Base-by-base conservation (phyloP, 1,140 invertebrate genomes). In the Zaprionus nigranus region DNA sequence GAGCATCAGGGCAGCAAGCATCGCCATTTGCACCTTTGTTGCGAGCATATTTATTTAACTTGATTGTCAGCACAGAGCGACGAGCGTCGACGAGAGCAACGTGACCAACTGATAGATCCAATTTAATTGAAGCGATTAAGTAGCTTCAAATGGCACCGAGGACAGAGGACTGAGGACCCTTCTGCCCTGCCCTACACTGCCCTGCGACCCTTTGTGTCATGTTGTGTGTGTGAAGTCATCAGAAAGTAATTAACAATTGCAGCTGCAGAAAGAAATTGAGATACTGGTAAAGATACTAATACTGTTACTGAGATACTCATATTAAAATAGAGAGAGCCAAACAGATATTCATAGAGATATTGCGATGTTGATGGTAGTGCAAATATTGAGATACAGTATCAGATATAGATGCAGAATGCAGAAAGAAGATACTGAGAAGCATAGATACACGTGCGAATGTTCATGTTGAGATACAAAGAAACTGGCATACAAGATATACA, bases 1-100 rank as follows among this genome's bases (percentile, higher is more conserved):
- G 15, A 5, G 11, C 22, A 26, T 26, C 24, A 26, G 17, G 2
- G 4, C n/a, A 15, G 36, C 36, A 15, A 17, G 7, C 17, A 49
- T 20, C 46, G 20, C 46, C 20, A 51, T 51, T 51, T 51, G 46
- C 46, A 51, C 46, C 46, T 51, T 51, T 51, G 46, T 51, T 51
- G 46, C 46, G 46, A 51, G 46, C 46, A 51, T 51, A 51, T 51
- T 51, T 51, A 51, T 51, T 51, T 51, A 51, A 51, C 46, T 22
- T 22, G 46, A 51, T 51, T 51, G 20, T 51, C 46, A 51, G 22
- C 30, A 34, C 30, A 34, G 30, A 34, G 30, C 30, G 30, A 34
- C 11, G 20, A 51, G 46, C 46, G 30, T 11, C 30, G 30, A 30
- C 9, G 20, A 11, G 46, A 22, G 46, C 46, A 46, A 46, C 40